These are phyloP conservation scores for Lipophrys pholis DNA, from an alignment of 2,113 vertebrate genomes.

Conservation along the genomic window DNA sequence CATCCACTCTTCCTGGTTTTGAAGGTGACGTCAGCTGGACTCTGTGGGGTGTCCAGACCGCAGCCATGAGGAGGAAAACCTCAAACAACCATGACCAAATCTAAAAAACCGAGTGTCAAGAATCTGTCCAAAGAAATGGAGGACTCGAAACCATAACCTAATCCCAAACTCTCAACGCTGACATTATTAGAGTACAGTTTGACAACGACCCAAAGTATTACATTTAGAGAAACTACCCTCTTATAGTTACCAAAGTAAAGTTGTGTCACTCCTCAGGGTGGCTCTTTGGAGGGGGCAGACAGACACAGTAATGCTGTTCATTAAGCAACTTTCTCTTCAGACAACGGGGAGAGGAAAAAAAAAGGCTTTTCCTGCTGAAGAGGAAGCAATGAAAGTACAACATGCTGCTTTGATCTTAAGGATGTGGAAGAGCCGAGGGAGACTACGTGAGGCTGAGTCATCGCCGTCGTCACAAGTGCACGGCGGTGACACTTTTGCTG, in stretches of 20 bases:
- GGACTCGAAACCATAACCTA: slow-evolving; percentile 44
- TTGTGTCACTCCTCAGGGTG: slow-evolving; percentile 35
- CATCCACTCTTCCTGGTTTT: slow-evolving; percentile 40
- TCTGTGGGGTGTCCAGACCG: slow-evolving; percentile 50
- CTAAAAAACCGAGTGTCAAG: slow-evolving; percentile 22
- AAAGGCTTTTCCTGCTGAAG: slow-evolving; percentile 75
- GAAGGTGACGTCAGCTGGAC: slow-evolving; percentile 62
- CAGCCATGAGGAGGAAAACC: slow-evolving; percentile 60
- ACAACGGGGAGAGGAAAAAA: slow-evolving; percentile 67
- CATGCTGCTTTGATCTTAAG: slow-evolving; percentile 71
- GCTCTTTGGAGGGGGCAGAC: slow-evolving; percentile 31
- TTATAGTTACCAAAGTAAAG: slow-evolving; percentile 13
- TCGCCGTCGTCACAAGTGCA: slow-evolving; percentile 51
- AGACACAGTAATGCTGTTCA: slow-evolving; percentile 68
- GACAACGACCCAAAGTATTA: slow-evolving; percentile 29
- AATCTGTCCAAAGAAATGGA: slow-evolving; percentile 45
- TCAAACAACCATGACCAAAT: slow-evolving; percentile 53
- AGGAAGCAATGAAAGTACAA: slow-evolving; percentile 73
- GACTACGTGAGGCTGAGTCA: slow-evolving; percentile 70
- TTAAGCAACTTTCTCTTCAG: slow-evolving; percentile 69
- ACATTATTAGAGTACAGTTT: slow-evolving; percentile 45
- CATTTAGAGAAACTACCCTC: slow-evolving; percentile 33
- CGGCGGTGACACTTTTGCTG: slow-evolving; percentile 67
- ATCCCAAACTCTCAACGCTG: slow-evolving; percentile 43
- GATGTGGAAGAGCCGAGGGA: slow-evolving; percentile 59